Evolutionary conservation across 2,888 invertebrate genomes (phyloP), one percentile per base, ranked within the genome.

Genomic region (Chalcosyrphus nemorum): DNA sequence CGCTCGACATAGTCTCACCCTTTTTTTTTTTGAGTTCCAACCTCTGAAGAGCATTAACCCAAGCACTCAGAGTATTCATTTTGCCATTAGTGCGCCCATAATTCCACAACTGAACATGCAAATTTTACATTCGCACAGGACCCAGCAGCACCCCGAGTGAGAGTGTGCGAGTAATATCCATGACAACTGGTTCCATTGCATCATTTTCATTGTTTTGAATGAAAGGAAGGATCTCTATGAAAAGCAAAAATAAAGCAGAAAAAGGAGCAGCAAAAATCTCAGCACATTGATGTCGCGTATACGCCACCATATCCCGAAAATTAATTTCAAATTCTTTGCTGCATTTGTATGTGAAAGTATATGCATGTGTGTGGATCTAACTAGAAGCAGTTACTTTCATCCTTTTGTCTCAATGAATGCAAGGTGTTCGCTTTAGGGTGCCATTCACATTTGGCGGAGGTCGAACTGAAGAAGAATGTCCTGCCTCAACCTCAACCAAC

Each of bases 251-350:
- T 1, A 9, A 19, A 11, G 43, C 9, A 43, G 0, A 11, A 32
- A 35, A n/a, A 43, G n/a, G n/a, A 21, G 24, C 41, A 35, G 24
- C 9, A 13, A 27, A 68, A 81, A 59, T 27, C 38, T 19, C 11
- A 7, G 63, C 13, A 43, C 52, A 52, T 24, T 45, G 45, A 76
- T 54, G 59, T 72, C 66, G 59, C 54, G 47, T 72, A 80, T 41
- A 57, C 27, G 43, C 41, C 43, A 24, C 52, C 15, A 72, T 71
- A 72, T 77, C 59, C 66, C 54, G 17, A 77, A 81, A 82, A 77
- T 77, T 77, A 82, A 77, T 77, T 82, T 66, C 65, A 76, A 43
- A 50, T 70, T 56, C 41, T 32, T 19, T 29, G 27, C 15, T 59
- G 43, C 29, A n/a, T n/a, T 9, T 41, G 11, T 35, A 24, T 17